phyloP scores from a whole-genome alignment of 1,140 invertebrate species.

The Melitaea cinxia region DNA sequence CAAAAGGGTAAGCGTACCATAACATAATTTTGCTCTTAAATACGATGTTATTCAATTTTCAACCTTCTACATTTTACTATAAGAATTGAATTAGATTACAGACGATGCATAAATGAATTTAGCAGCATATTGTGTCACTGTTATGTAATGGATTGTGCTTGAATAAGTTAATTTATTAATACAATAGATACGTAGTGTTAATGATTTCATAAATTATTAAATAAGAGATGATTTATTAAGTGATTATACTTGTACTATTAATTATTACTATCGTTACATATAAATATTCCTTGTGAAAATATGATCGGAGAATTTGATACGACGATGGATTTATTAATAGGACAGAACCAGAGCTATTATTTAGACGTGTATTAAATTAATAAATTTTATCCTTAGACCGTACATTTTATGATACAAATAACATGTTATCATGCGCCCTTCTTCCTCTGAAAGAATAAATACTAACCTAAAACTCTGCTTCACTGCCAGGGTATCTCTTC shows the following conservation, averaged over 20 bases:
- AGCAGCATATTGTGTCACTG: slow-evolving; percentile 12
- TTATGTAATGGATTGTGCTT: slow-evolving; percentile 23
- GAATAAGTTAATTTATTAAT: slow-evolving; percentile 24
- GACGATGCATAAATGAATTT: slow-evolving; percentile 20
- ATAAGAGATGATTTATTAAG: slow-evolving; percentile 8
- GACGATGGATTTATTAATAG: too few species aligned
- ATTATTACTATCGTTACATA: neutral
- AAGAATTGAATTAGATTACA: neutral
- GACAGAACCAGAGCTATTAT: too few species aligned
- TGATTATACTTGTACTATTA: neutral
- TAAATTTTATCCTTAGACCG: too few species aligned
- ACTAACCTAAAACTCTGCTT: too few species aligned
- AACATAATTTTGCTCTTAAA: slow-evolving; percentile 25
- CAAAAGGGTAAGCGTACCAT: slow-evolving; percentile 24
- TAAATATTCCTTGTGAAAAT: too few species aligned
- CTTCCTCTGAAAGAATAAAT: too few species aligned
- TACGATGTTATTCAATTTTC: slow-evolving; percentile 2
- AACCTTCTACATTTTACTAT: neutral
- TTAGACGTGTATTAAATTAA: too few species aligned
- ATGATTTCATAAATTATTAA: slow-evolving; percentile 1
- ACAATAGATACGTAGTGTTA: neutral
- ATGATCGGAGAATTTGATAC: too few species aligned
- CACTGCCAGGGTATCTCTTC: too few species aligned
- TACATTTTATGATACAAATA: too few species aligned
- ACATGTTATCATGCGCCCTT: too few species aligned